Percentiles rank a stretch among this genome's conserved stretches.
Evolutionary conservation across 2,113 vertebrate genomes (phyloP).

Genomic region (Cinclus mexicanus): DNA sequence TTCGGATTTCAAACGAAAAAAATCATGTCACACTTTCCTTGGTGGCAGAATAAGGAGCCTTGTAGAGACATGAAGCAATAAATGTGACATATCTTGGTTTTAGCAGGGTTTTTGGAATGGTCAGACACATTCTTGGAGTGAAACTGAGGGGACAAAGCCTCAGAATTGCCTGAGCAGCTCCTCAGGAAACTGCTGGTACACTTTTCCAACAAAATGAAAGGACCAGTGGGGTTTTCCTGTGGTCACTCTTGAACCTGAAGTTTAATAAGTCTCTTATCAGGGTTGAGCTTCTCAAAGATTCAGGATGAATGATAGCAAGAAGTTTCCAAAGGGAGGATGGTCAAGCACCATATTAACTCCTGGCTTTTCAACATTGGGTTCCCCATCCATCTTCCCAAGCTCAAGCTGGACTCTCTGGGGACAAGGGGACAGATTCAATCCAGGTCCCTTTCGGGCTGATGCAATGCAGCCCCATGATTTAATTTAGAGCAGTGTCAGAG

Average conservation of each 20-base stretch:
- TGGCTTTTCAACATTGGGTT: neutral
- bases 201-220: neutral
- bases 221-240: accelerated
- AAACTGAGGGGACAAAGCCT: neutral
- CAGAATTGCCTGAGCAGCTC: neutral
- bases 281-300: neutral
- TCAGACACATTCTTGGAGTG: accelerated
- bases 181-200: neutral
- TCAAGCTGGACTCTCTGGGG: neutral
- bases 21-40: neutral
- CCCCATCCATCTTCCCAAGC: neutral
- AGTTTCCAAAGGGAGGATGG: neutral
- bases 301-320: neutral
- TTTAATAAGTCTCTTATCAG: neutral
- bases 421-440: neutral
- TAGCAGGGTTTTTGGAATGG: neutral
- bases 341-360: neutral
- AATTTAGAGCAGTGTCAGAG: neutral
- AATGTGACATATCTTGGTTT: neutral
- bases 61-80: neutral
- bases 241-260: neutral
- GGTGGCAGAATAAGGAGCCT: neutral
- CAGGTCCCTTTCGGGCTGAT: neutral
- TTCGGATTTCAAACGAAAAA: neutral
- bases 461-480: neutral